A percentile compares a stretch with the other conserved stretches of the same genome.
Conservation (phyloP, 2,888 invertebrate genomes). For the Ctenicera cuprea region DNA sequence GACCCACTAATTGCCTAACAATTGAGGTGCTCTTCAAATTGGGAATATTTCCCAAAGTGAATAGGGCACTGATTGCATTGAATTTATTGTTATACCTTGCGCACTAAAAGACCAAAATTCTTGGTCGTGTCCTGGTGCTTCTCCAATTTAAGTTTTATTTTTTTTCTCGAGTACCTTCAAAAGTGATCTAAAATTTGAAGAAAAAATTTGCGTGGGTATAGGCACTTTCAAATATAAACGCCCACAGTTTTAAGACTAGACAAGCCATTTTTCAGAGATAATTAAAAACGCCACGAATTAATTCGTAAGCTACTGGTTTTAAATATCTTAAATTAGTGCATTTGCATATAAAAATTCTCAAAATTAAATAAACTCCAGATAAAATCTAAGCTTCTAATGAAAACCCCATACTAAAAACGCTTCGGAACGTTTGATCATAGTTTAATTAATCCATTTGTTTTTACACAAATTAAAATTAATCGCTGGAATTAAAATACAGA, state of each 20-base stretch:
- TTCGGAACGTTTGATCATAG: constrained; percentile 61
- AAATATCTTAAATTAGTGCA: constrained; percentile 38
- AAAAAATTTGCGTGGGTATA: too few relatives aligned
- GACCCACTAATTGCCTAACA: constrained; percentile 71
- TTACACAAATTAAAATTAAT: constrained; percentile 66
- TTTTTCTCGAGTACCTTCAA: neutral
- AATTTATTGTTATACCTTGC: constrained; percentile 54
- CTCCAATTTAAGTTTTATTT: neutral
- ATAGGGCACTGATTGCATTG: constrained; percentile 69
- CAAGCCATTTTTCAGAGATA: constrained; percentile 7
- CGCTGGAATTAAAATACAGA: constrained; percentile 61
- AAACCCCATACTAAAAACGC: constrained; percentile 47
- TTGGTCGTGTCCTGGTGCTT: neutral
- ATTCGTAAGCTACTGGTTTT: constrained; percentile 51
- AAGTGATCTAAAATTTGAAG: too few relatives aligned
- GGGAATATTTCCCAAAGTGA: constrained; percentile 68
- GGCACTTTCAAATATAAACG: neutral
- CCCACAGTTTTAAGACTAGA: neutral
- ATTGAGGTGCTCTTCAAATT: constrained; percentile 68
- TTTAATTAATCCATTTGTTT: constrained; percentile 65
- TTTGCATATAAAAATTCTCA: constrained; percentile 46
- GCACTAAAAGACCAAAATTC: constrained; percentile 21
- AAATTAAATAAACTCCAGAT: constrained; percentile 41
- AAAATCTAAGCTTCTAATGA: constrained; percentile 48
- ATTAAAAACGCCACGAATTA: constrained; percentile 40